Base-by-base conservation (phyloP, 1,140 invertebrate genomes). In the Formica selysi region DNA sequence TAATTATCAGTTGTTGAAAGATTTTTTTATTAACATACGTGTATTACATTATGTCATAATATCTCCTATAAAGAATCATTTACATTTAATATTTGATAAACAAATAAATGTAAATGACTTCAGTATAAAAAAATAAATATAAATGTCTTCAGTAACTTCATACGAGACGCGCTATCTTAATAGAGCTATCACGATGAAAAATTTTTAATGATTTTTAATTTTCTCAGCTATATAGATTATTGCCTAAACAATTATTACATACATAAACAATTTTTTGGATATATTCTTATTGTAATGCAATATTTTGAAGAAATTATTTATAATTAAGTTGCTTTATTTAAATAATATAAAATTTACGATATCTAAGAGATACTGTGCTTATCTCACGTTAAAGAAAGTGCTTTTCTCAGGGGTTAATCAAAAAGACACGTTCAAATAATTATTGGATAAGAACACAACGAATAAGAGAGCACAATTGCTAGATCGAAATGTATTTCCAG, bases 391-490 rank as follows among this genome's bases (percentile, higher is more conserved):
- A 22, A 32, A 65, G 1, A 0, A 36, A 22, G 4, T 22, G 0
- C 1, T n/a, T 13, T 38, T 13, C 22, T 32, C 59, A 57, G 41
- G 6, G 22, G 7, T 41, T 57, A 57, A 80, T 80, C 54, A 80
- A 80, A 68, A 57, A 41, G 57, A 44, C 8, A 65, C 19, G 32
- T 65, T 36, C n/a, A 41, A 67, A 13, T 64, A 36, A 22, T 44
- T 5, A 11, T 19, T 68, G 16, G 5, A 13, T 5, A 70, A 38
- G 22, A 57, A 41, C 29, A 68, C 6, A 2, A 4, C 29, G 6
- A n/a, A 65, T 19, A 16, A 29, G 36, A 13, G 32, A 36, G 54
- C 6, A 11, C 76, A 41, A 61, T 76, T 59, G 29, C 36, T 38
- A 13, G 19, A 19, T 80, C 41, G 10, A 44, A 51, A 36, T 51